Percentiles rank a stretch among this genome's conserved stretches.
Conservation (phyloP, 2,113 vertebrate species). For the Cercopithecus mona region DNA sequence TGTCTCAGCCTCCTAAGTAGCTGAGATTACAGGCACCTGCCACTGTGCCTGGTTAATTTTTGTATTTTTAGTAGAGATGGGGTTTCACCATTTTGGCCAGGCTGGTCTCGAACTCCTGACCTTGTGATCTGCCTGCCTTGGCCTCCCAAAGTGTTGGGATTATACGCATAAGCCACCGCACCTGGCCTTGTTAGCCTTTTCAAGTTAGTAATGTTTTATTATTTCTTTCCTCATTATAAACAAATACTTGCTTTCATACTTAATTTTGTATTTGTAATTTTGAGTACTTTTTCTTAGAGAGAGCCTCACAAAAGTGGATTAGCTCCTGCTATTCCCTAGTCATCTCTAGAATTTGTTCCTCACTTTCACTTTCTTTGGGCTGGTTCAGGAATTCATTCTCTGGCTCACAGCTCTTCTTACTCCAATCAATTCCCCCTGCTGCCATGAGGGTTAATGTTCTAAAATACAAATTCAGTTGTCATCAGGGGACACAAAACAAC, state of each 20-base stretch:
- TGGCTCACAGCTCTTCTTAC: not conserved
- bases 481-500: not conserved
- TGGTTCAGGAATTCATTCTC: not conserved
- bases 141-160: too few species aligned
- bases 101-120: too few species aligned
- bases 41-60: too few species aligned
- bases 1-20: too few species aligned
- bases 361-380: not conserved
- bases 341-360: not conserved
- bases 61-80: too few species aligned
- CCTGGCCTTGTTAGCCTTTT: not conserved
- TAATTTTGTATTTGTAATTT: not conserved
- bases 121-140: too few species aligned
- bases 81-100: too few species aligned
- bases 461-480: not conserved
- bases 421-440: not conserved
- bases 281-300: not conserved
- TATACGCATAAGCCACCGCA: too few species aligned
- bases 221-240: not conserved
- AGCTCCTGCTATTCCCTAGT: not conserved
- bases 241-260: not conserved
- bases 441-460: not conserved
- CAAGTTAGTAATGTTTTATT: not conserved
- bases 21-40: too few species aligned
- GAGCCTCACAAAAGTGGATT: not conserved